phyloP scores from a whole-genome alignment of 2,113 vertebrate genomes.

The Oryzias javanicus region DNA sequence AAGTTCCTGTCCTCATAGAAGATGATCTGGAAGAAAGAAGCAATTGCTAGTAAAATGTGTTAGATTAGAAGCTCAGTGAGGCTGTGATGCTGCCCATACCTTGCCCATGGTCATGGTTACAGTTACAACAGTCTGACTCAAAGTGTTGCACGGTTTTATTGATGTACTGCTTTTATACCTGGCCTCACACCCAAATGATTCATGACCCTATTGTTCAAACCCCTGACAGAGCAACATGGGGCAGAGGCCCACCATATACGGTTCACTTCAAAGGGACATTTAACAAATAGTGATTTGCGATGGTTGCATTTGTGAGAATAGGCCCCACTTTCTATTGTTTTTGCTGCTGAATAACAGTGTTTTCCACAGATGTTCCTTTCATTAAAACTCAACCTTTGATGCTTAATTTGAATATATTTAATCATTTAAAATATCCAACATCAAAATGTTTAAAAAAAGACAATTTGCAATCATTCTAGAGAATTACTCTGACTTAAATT shows the following conservation, averaged over 20 bases:
- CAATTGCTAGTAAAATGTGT: not conserved
- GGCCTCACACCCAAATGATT: conserved; percentile 41
- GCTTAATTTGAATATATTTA: not conserved
- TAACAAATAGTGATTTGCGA: conserved; percentile 49
- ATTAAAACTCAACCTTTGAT: not conserved
- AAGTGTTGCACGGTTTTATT: conserved; percentile 46
- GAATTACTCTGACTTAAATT: too few species aligned
- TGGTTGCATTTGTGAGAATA: conserved; percentile 66
- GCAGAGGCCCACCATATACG: conserved; percentile 48
- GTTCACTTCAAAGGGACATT: conserved; percentile 59
- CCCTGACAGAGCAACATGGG: conserved; percentile 71
- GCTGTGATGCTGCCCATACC: conserved; percentile 37
- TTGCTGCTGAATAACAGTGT: conserved; percentile 38
- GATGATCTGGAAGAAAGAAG: conserved; percentile 54
- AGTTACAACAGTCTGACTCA: conserved; percentile 30
- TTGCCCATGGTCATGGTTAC: conserved; percentile 73
- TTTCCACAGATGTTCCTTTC: conserved; percentile 37
- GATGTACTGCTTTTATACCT: conserved; percentile 66
- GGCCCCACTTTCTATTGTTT: conserved; percentile 52
- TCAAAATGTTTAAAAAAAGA: too few species aligned
- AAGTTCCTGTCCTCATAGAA: conserved; percentile 78
- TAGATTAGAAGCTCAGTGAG: not conserved
- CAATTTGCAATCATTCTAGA: too few species aligned
- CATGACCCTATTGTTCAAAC: conserved; percentile 68
- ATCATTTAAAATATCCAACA: not conserved